Evolutionary conservation across 1,140 invertebrate genomes (phyloP).

Genomic region (Leucophenga varia): DNA sequence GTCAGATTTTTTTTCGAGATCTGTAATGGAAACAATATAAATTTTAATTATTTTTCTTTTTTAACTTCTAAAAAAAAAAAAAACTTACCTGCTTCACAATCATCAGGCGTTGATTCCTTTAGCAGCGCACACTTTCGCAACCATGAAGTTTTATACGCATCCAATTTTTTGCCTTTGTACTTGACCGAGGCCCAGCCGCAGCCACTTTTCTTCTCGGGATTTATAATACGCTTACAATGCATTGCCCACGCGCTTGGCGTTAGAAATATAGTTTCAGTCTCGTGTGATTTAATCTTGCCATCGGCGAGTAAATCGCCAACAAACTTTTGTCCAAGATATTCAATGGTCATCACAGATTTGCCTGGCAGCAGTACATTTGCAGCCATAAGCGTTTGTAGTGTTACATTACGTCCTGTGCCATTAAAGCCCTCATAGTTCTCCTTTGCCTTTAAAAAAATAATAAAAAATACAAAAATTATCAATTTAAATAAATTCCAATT

Average conservation of each 20-base stretch:
- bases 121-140: constrained; percentile 67
- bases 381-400: constrained; percentile 78
- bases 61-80: background rate
- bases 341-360: constrained; percentile 79
- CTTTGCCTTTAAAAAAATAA: constrained; percentile 28
- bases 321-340: constrained; percentile 90
- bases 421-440: constrained; percentile 54
- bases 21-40: constrained; percentile 16
- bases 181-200: constrained; percentile 87
- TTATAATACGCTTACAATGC: constrained; percentile 86
- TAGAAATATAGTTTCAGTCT: constrained; percentile 82
- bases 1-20: constrained; percentile 61
- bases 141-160: constrained; percentile 84
- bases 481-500: background rate
- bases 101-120: constrained; percentile 58
- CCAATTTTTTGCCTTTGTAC: constrained; percentile 82
- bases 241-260: constrained; percentile 92
- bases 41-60: background rate
- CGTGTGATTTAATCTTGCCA: constrained; percentile 86
- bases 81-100: constrained; percentile 40
- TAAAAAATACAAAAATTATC: constrained; percentile 7
- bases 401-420: constrained; percentile 69
- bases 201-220: constrained; percentile 87
- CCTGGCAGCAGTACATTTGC: constrained; percentile 81
- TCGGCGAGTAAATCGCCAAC: constrained; percentile 80